A percentile compares a stretch with the other conserved stretches of the same genome.
phyloP scores from a whole-genome alignment of 2,888 invertebrate species.

The Nephrotoma appendiculata region DNA sequence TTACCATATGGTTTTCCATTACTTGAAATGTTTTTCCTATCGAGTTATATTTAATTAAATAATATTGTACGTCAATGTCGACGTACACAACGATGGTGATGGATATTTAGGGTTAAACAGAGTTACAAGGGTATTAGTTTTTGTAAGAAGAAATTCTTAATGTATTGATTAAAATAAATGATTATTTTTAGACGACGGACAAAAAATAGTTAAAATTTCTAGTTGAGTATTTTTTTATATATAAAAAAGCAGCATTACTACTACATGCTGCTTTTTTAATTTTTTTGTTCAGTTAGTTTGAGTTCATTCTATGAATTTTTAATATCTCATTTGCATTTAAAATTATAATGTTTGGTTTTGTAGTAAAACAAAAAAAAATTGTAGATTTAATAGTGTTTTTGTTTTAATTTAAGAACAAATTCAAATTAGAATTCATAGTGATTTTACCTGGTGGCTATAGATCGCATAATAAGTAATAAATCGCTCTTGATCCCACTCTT shows the following conservation, averaged over 20 bases:
- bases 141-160: not conserved
- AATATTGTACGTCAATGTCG: not conserved
- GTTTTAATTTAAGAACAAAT: not conserved
- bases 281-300: not conserved
- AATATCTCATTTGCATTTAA: not conserved
- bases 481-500: not conserved
- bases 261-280: not conserved
- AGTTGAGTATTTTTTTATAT: not conserved
- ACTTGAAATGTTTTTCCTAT: not conserved
- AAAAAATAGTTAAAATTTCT: not conserved
- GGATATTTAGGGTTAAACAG: not conserved
- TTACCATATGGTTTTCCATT: not conserved
- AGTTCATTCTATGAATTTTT: not conserved
- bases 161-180: not conserved
- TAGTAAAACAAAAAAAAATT: not conserved
- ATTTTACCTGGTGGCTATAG: not conserved
- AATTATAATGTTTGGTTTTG: not conserved
- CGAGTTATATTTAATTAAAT: not conserved
- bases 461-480: not conserved
- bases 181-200: not conserved
- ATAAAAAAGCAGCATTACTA: not conserved
- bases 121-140: not conserved
- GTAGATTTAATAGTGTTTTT: not conserved
- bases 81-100: not conserved
- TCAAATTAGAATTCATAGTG: not conserved